Base-by-base conservation (phyloP, 1,140 invertebrate genomes). In the Limonius californicus region DNA sequence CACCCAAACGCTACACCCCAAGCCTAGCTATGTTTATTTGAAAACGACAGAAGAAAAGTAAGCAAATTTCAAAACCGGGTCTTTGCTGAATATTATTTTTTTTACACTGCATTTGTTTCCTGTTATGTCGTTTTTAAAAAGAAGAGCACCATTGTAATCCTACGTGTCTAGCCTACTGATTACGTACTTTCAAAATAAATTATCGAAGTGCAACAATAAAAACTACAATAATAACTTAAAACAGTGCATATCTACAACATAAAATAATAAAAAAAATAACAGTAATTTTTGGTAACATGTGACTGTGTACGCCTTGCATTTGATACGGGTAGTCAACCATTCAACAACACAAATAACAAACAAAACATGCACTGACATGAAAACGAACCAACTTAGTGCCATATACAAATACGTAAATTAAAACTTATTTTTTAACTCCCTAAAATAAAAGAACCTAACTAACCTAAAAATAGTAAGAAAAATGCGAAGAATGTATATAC, bases 271-370 rank as follows among this genome's bases (percentile, higher is more conserved):
- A 63, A 57, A 59, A 59, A 53, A 63, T 63, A 64, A 64, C 62
- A 64, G 58, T 55, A 60, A 60, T 45, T 54, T 57, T 61, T 57
- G 59, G 58, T 65, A 58, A 65, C 63, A 54, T 45, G 45, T 50
- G 43, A 60, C 58, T 47, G 45, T 64, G 39, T 55, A 61, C 54
- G 54, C 42, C 61, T 61, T 50, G 59, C 59, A 61, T 61, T 54
- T 61, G 56, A 55, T 61, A 59, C 39, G 16, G 20, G 23, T 27
- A 50, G 45, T 50, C 16, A 50, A 50, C 20, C 45, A 42, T 58
- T 58, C 63, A 69, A 69, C 68, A 69, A 69, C 62, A 69, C 62
- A 69, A 69, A 61, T 67, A 69, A 69, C 68, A 69, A 69, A 61
- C 58, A 63, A 35, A 64, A 50, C 64, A 63, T 66, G 61, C 61